Base-by-base conservation (phyloP, 2,113 vertebrate genomes). In the Poeciliopsis turrubarensis region DNA sequence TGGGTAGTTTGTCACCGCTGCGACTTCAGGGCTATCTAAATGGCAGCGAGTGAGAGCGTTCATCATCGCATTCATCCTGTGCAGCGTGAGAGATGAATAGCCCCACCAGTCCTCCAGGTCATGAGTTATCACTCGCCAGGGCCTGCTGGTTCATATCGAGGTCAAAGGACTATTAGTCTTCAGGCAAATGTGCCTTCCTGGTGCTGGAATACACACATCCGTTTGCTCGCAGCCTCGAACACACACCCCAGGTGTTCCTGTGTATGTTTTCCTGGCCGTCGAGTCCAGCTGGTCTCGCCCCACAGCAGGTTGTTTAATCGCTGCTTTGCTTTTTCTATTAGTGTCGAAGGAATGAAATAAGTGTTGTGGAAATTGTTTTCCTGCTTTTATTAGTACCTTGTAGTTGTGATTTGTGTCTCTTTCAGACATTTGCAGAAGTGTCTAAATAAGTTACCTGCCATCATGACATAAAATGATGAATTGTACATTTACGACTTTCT, bases 11-110 rank as follows among this genome's bases (percentile, higher is more conserved):
- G 79, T 93, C 89, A 90, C 85, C 2, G 72, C 87, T 68, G 75
- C 89, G 89, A 91, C 90, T 90, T 85, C 92, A 90, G 91, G 91
- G 92, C 90, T 90, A 89, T 91, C 89, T 91, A 91, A 91, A 90
- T 89, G 90, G 81, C 88, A 84, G 88, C 73, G 65, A 85, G 74
- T 39, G 63, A 74, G 41, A 5, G 64, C 66, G 85, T 85, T 92
- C 91, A 88, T 91, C 86, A 90, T 90, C 83, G 60, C 88, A 82
- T 91, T 90, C 83, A 91, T 89, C 91, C 87, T 75, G 14, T 82
- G 37, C 73, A 31, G 75, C 80, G 82, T 85, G 86, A 87, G 87
- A 87, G 87, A 91, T 84, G 88, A 86, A 92, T 86, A 72, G 73
- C 60, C 79, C 79, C 30, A 27, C 62, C 67, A 34, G 75, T 89